Base-by-base conservation (phyloP, 2,797 vertebrate genomes). In the Anomalospiza imberbis region DNA sequence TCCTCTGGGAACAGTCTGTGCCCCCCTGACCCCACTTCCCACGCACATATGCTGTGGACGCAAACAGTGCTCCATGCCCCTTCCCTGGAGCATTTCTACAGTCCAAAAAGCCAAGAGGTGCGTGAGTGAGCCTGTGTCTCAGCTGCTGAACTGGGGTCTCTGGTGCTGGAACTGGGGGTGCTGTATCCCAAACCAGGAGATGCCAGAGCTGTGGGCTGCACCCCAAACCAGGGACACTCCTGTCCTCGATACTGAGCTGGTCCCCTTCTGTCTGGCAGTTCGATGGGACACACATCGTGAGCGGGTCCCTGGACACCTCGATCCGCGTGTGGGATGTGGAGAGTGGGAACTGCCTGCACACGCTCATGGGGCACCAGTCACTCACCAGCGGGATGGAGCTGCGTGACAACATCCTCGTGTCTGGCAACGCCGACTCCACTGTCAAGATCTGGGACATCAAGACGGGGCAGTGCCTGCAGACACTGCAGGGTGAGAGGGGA, bases 401-500 rank as follows among this genome's bases (percentile, higher is more conserved):
- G 38, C 94, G 96, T 0, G 97, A 97, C 92, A 96, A 97, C 76
- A 97, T 97, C 66, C 93, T 97, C 0, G 97, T 97, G 6, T 97
- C 97, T 0, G 97, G 97, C 65, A 97, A 97, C 0, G 97, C 97
- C 0, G 97, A 97, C 86, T 97, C 97, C 74, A 97, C 97, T 0
- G 97, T 97, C 92, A 97, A 97, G 73, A 97, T 97, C 91, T 97
- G 97, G 97, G 97, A 97, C 85, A 97, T 97, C 91, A 97, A 97
- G 57, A 97, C 97, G 0, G 97, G 97, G 17, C 97, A 97, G 80
- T 97, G 97, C 42, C 84, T 97, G 88, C 97, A 97, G n/a, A 97
- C 97, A 0, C 88, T 97, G 85, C 97, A 97, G 93, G 97, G 97
- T 97, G 63, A 90, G 96, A 15, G 13, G 25, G 12, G 8, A 26